A percentile compares a stretch with the other conserved stretches of the same genome.
phyloP scores from a whole-genome alignment of 2,888 invertebrate species.

The Drosophila neoperkinsi region DNA sequence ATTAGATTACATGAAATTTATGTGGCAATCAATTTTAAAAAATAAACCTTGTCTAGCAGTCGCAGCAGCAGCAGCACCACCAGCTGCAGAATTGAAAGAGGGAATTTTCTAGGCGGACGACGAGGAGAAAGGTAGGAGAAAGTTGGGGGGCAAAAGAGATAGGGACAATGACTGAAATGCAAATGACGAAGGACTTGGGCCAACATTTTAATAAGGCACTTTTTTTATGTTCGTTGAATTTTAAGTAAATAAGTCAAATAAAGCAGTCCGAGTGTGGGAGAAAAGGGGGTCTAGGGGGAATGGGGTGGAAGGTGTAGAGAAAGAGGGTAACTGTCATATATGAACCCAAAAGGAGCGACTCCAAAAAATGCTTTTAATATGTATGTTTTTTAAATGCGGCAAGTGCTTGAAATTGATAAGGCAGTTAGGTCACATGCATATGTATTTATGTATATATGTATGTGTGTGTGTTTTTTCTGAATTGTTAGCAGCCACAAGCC shows the following conservation, averaged over 20 bases:
- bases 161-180: constrained; percentile 56
- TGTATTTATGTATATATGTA: constrained; percentile 18
- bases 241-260: constrained; percentile 74
- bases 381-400: constrained; percentile 60
- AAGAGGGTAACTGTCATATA: constrained; percentile 25
- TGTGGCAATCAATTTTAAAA: constrained; percentile 77
- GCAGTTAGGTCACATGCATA: constrained; percentile 42
- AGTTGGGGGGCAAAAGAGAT: background rate
- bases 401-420: constrained; percentile 79
- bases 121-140: too few species aligned
- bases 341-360: constrained; percentile 27
- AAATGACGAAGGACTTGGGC: constrained; percentile 58
- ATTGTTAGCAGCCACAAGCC: constrained; percentile 59
- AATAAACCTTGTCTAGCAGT: constrained; percentile 43
- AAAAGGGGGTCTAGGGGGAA: background rate
- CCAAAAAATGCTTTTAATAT: constrained; percentile 49
- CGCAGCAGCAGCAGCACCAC: constrained; percentile 1
- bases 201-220: constrained; percentile 71
- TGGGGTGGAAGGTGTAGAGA: background rate
- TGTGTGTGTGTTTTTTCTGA: constrained; percentile 27
- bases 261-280: constrained; percentile 17
- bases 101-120: background rate
- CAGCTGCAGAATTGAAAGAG: background rate
- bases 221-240: constrained; percentile 27
- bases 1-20: constrained; percentile 80